phyloP scores from a whole-genome alignment of 2,113 vertebrate genomes.

The Spea bombifrons region DNA sequence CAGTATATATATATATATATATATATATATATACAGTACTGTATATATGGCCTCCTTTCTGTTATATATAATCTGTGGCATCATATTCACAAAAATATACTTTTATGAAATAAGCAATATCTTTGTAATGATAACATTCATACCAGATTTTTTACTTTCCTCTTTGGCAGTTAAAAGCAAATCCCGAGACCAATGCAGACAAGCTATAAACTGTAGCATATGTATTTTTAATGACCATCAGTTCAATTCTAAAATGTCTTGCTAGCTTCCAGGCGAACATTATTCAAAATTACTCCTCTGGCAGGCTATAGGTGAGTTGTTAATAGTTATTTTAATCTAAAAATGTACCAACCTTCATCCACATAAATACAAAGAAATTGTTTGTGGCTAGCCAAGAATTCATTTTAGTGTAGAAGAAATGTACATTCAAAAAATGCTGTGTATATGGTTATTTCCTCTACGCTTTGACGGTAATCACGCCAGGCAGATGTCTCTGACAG shows the following conservation, averaged over 20 bases:
- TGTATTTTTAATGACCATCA: conserved; percentile 41
- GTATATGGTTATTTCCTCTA: conserved; percentile 31
- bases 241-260: conserved; percentile 10
- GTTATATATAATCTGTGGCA: neutral
- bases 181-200: conserved; percentile 19
- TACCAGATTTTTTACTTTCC: conserved; percentile 6
- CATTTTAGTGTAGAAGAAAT: conserved; percentile 17
- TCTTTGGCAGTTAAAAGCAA: conserved; percentile 3
- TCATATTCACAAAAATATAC: neutral
- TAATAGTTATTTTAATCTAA: conserved; percentile 11
- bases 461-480: conserved; percentile 71
- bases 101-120: neutral
- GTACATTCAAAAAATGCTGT: neutral
- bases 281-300: conserved; percentile 20
- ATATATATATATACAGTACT: too few species aligned
- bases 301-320: conserved; percentile 10
- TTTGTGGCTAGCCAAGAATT: conserved; percentile 35
- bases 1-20: too few species aligned
- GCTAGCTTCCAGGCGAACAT: conserved; percentile 36
- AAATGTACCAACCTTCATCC: conserved; percentile 40
- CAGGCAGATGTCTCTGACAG: conserved; percentile 75
- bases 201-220: conserved; percentile 39
- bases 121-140: neutral
- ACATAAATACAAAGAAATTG: conserved; percentile 43
- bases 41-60: too few species aligned